Evolutionary conservation across 2,888 invertebrate genomes (phyloP).

Genomic region (Heliconius aoede): DNA sequence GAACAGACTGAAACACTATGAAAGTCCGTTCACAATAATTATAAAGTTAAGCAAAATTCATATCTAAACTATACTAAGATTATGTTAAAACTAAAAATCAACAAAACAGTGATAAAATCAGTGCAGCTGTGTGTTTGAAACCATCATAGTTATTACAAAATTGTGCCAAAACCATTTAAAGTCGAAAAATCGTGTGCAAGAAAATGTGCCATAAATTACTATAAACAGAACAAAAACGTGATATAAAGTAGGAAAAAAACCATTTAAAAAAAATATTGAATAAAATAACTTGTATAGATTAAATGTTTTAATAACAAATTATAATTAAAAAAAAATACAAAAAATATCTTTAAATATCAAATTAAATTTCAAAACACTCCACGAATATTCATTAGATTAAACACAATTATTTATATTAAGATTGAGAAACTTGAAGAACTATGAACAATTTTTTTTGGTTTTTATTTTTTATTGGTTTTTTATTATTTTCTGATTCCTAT

Average conservation of each 20-base stretch:
- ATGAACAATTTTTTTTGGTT: no score
- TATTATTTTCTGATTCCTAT: no score
- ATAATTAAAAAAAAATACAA: not conserved
- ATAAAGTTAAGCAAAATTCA: not conserved
- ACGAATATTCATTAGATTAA: not conserved
- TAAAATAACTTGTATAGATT: not conserved
- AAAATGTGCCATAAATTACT: not conserved
- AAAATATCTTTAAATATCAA: not conserved
- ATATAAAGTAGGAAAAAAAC: not conserved
- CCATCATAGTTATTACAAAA: not conserved
- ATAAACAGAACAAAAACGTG: not conserved
- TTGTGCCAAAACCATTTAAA: conserved; percentile 11
- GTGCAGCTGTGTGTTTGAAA: conserved; percentile 39
- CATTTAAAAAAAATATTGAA: not conserved
- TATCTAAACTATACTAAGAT: not conserved
- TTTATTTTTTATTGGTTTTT: no score
- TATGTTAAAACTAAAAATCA: not conserved
- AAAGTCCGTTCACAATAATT: not conserved
- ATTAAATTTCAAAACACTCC: not conserved
- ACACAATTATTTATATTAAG: no score
- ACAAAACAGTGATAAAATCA: conserved; percentile 29
- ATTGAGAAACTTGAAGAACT: no score
- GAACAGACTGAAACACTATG: not conserved
- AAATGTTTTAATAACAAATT: conserved; percentile 3
- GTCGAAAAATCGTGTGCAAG: not conserved